Conservation (phyloP, 1,140 invertebrate species). For the Drosophila sechellia region DNA sequence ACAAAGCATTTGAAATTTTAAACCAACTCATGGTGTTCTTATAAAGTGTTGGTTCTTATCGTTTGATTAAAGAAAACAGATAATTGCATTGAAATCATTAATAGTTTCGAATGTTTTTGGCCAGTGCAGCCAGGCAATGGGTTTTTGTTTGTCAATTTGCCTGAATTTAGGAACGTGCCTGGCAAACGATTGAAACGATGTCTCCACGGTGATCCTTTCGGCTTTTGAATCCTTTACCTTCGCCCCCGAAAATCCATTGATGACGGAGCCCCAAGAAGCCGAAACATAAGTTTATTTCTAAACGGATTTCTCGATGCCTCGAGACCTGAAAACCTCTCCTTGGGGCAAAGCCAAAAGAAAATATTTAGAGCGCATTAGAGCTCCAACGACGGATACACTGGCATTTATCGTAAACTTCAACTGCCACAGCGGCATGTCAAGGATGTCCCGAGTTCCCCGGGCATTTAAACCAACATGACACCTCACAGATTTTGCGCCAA, state of each 20-base stretch:
- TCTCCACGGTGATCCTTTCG: slow-evolving; percentile 58
- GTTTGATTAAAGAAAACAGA: too few species aligned
- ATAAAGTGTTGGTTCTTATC: too few species aligned
- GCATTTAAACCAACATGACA: slow-evolving; percentile 77
- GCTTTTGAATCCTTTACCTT: slow-evolving; percentile 47
- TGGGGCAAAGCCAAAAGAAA: slow-evolving; percentile 43
- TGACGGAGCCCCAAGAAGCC: slow-evolving; percentile 2
- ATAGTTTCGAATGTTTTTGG: too few species aligned
- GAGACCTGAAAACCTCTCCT: slow-evolving; percentile 3
- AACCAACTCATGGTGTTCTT: too few species aligned
- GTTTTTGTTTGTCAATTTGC: slow-evolving; percentile 76
- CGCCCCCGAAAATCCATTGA: background rate
- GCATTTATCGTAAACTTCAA: slow-evolving; percentile 83
- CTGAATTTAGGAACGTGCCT: slow-evolving; percentile 57
- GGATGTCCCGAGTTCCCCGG: slow-evolving; percentile 64
- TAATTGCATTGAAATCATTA: too few species aligned
- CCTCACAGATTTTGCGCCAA: slow-evolving; percentile 43
- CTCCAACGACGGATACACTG: slow-evolving; percentile 50
- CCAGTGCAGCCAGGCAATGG: slow-evolving; percentile 10
- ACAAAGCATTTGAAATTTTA: too few species aligned
- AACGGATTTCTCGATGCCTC: slow-evolving; percentile 54
- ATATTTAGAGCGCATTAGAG: slow-evolving; percentile 69
- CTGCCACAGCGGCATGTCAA: slow-evolving; percentile 69
- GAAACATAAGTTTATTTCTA: slow-evolving; percentile 59
- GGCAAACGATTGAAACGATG: slow-evolving; percentile 40